Evolutionary conservation across 2,797 vertebrate genomes (phyloP).

Genomic region (Sebastes taczanowskii): DNA sequence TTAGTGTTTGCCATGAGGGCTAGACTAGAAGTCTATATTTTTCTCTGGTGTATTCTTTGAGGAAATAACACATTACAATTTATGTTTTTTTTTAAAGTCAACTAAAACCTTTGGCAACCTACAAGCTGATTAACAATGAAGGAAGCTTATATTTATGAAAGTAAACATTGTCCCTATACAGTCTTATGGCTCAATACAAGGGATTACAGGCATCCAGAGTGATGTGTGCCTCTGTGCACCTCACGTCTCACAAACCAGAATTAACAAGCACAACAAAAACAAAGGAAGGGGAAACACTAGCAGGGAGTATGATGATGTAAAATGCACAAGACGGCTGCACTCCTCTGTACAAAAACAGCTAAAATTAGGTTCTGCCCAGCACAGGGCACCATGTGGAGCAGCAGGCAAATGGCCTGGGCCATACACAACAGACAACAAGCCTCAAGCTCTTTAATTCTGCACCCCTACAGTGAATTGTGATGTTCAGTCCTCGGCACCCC

Average conservation of each 20-base stretch:
- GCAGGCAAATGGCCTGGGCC: not conserved
- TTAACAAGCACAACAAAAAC: constrained; percentile 45
- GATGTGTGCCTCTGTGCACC: constrained; percentile 13
- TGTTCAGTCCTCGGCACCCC: constrained; percentile 20
- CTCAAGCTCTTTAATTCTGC: constrained; percentile 17
- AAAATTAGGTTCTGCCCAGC: constrained; percentile 2
- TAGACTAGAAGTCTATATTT: not conserved
- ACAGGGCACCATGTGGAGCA: constrained; percentile 6
- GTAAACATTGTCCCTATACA: not conserved
- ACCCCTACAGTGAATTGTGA: constrained; percentile 36
- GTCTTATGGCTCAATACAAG: not conserved
- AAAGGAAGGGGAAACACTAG: constrained; percentile 8
- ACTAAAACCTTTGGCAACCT: not conserved
- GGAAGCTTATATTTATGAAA: not conserved
- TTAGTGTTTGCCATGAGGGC: not conserved
- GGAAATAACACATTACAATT: not conserved
- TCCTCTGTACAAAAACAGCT: not conserved
- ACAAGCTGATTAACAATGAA: not conserved
- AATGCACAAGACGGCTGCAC: not conserved
- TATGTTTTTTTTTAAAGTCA: not conserved
- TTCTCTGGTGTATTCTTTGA: not conserved
- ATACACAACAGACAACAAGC: constrained; percentile 15
- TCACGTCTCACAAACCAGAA: constrained; percentile 18
- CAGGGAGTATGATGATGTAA: not conserved
- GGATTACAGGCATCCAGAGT: constrained; percentile 13